Percentiles rank a stretch among this genome's conserved stretches.
phyloP scores from a whole-genome alignment of 2,888 invertebrate genomes.

The Pyrgus malvae region DNA sequence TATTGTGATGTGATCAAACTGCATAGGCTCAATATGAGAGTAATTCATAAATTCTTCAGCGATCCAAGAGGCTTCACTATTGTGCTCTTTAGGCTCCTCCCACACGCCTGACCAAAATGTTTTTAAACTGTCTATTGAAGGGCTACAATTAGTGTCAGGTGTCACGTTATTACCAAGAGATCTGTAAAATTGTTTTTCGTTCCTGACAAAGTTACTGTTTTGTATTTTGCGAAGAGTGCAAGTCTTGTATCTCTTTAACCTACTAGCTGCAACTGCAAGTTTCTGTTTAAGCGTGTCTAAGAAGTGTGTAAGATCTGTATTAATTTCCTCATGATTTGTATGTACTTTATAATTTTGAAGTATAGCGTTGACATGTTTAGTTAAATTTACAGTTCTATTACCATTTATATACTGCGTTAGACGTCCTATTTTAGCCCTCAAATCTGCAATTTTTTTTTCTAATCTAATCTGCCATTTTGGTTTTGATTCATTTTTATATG shows the following conservation, averaged over 20 bases:
- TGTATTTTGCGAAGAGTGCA: not conserved
- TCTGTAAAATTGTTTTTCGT: not conserved
- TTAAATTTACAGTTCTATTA: not conserved
- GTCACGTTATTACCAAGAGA: not conserved
- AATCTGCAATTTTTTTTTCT: not conserved
- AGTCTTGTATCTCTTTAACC: not conserved
- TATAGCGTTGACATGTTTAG: not conserved
- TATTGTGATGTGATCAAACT: constrained; percentile 22
- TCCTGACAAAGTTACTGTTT: not conserved
- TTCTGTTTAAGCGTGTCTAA: constrained; percentile 25
- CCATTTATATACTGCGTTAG: not conserved
- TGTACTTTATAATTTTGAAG: not conserved
- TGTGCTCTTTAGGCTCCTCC: constrained; percentile 26
- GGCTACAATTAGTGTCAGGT: not conserved
- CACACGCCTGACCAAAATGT: constrained; percentile 27
- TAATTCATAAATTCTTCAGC: not conserved
- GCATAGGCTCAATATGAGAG: constrained; percentile 6
- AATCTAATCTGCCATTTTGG: not conserved
- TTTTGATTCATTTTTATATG: not conserved
- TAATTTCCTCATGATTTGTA: constrained; percentile 6
- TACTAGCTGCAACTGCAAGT: not conserved
- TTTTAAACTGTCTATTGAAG: not conserved
- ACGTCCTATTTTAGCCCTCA: not conserved
- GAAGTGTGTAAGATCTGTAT: constrained; percentile 18
- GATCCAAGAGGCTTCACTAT: constrained; percentile 22